These are phyloP conservation scores for Stigmatopora argus DNA, from an alignment of 2,113 vertebrate species.

Conservation along the genomic window DNA sequence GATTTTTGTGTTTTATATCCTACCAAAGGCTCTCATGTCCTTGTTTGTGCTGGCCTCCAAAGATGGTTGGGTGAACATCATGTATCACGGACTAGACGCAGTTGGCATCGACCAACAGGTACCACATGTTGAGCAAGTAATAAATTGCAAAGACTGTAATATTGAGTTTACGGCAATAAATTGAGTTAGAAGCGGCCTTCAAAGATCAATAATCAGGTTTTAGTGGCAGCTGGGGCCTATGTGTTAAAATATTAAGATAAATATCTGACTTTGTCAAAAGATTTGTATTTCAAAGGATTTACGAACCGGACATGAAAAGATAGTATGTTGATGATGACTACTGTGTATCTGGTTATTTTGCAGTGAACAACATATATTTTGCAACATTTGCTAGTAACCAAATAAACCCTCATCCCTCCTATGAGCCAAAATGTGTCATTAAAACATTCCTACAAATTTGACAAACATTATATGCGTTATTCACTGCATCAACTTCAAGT, in stretches of 20 bases:
- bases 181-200: background rate
- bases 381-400: background rate
- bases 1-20: constrained; percentile 5
- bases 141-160: background rate
- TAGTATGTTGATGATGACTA: no score
- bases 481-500: background rate
- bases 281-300: background rate
- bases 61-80: constrained; percentile 94
- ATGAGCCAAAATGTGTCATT: background rate
- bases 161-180: background rate
- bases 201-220: background rate
- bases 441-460: background rate
- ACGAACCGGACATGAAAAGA: background rate
- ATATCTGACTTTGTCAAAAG: background rate
- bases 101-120: constrained; percentile 91
- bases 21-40: constrained; percentile 82
- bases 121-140: background rate
- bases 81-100: constrained; percentile 92
- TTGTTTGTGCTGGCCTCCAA: constrained; percentile 90
- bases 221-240: background rate
- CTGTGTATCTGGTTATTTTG: background rate
- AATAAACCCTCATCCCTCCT: background rate
- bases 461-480: background rate
- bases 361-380: background rate
- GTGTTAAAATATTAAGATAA: background rate